Conservation (phyloP, 2,797 vertebrate species). For the Peromyscus aztecus region DNA sequence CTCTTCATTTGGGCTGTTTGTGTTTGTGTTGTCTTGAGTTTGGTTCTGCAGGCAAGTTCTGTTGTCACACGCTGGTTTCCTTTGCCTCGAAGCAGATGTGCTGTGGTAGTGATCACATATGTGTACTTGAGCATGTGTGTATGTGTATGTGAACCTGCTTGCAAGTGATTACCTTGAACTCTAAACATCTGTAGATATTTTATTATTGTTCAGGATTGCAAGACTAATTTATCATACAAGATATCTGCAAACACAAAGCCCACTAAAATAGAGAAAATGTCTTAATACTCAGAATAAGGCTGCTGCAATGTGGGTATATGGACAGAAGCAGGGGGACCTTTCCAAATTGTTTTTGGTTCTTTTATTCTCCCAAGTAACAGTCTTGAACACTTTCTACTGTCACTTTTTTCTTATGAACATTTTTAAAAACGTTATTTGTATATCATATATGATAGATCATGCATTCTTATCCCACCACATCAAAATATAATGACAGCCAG, state of each 20-base stretch:
- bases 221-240: conserved; percentile 16
- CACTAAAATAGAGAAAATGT: neutral
- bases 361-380: neutral
- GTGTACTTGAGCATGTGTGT: neutral
- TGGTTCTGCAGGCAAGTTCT: neutral
- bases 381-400: conserved; percentile 3
- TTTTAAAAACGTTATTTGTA: neutral
- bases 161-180: neutral
- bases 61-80: neutral
- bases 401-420: neutral
- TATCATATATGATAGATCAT: neutral
- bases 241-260: conserved; percentile 26
- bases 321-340: neutral
- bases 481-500: neutral
- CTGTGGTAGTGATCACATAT: neutral
- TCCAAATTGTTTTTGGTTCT: neutral
- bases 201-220: conserved; percentile 14
- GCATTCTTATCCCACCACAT: neutral
- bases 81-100: neutral
- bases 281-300: neutral
- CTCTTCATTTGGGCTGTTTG: neutral
- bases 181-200: neutral
- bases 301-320: conserved; percentile 14
- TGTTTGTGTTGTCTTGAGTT: neutral
- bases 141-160: neutral